These are phyloP conservation scores for Palythoa grandis DNA, from an alignment of 92 coral and sea anemone species.

Conservation along the genomic window DNA sequence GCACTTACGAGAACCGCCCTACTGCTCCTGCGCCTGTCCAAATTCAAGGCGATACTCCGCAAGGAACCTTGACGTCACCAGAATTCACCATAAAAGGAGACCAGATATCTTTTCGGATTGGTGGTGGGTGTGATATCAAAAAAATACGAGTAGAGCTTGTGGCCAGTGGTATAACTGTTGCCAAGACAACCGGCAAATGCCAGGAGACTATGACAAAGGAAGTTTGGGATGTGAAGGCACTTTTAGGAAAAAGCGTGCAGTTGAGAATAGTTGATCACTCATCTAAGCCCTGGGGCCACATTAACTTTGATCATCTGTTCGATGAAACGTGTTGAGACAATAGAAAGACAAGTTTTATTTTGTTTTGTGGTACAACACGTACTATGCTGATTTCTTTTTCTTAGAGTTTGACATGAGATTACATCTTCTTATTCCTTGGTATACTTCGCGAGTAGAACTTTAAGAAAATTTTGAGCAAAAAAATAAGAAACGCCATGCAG, in stretches of 20 bases:
- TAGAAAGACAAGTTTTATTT: too few relatives aligned
- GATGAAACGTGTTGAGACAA: background rate
- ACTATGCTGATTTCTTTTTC: too few relatives aligned
- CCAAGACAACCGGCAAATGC: slow-evolving; percentile 19
- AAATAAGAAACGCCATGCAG: too few relatives aligned
- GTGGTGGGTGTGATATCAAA: slow-evolving; percentile 31
- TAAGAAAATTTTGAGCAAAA: too few relatives aligned
- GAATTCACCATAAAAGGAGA: slow-evolving; percentile 38
- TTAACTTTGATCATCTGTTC: slow-evolving; percentile 57
- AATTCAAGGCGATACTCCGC: slow-evolving; percentile 52
- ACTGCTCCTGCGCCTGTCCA: slow-evolving; percentile 32
- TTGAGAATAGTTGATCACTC: slow-evolving; percentile 42
- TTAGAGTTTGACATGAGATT: too few relatives aligned
- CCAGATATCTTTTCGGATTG: slow-evolving; percentile 47
- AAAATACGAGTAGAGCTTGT: slow-evolving; percentile 35
- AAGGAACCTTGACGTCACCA: slow-evolving; percentile 74
- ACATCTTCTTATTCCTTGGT: too few relatives aligned
- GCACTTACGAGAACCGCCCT: slow-evolving; percentile 64
- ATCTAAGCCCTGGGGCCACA: slow-evolving; percentile 51
- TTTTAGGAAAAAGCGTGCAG: slow-evolving; percentile 37
- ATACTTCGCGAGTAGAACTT: too few relatives aligned
- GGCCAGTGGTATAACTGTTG: slow-evolving; percentile 41
- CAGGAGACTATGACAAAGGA: slow-evolving; percentile 11
- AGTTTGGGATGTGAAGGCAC: slow-evolving; percentile 44
- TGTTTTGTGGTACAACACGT: too few relatives aligned